Base-by-base conservation (phyloP, 2,888 invertebrate species). In the Eupithecia vulgata region DNA sequence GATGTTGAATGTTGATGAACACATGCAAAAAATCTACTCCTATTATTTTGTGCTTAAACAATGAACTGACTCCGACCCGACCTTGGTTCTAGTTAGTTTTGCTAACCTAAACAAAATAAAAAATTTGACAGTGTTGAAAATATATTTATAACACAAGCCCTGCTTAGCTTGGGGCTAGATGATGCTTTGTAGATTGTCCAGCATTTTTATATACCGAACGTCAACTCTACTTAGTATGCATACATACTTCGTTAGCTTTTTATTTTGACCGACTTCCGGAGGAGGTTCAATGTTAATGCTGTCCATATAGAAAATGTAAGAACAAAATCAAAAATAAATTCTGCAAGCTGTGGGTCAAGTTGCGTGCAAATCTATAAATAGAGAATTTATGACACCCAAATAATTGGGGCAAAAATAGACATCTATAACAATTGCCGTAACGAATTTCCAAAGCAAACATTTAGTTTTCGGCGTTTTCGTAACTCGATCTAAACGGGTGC, bases 371-470 rank as follows among this genome's bases (percentile, higher is more conserved):
- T 80, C 79, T n/a, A n/a, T n/a, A n/a, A 81, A 77, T 80, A 79
- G 76, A 81, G 80, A 84, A 83, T 82, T 82, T 84, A 84, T 88
- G 87, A 89, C 88, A 88, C 84, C 88, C 86, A 82, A 87, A 89
- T 88, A 87, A 89, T 88, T 88, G 88, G 86, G 85, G 84, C 87
- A 84, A 84, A 88, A 83, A 86, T 79, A 82, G 76, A 83, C 80
- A 79, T 85, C 83, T 81, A 83, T 78, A 88, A 89, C 85, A 89
- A 91, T 90, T 91, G 89, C 87, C 93, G 89, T 91, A 91, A 93
- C 94, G 93, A 93, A 94, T 94, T 93, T 94, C 88, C 91, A 93
- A 91, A 91, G 92, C 89, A 94, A 94, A 94, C 93, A 94, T 91
- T 79, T 90, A 89, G 84, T 88, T 86, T 87, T 85, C 83, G 89